Conservation (phyloP, 2,113 vertebrate genomes). For the Malaclemys terrapin region DNA sequence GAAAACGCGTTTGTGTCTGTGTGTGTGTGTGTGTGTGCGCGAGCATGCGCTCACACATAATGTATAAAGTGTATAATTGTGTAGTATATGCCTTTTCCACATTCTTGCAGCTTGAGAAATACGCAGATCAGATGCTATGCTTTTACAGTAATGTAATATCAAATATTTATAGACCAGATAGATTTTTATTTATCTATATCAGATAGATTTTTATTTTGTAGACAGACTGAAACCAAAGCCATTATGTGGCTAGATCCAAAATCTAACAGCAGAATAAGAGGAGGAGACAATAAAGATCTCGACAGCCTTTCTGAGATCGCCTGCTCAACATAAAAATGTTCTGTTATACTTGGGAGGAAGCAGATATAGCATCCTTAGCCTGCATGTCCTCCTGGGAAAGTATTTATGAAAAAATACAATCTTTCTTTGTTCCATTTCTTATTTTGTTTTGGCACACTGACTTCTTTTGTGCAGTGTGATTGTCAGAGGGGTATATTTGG, state of each 20-base stretch:
- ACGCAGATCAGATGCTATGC: neutral
- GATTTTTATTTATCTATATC: neutral
- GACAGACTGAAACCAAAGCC: neutral
- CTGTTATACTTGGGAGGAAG: neutral
- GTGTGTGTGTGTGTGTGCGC: neutral
- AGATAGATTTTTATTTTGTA: neutral
- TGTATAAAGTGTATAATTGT: neutral
- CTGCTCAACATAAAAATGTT: neutral
- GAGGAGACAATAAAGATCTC: neutral
- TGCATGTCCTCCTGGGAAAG: neutral
- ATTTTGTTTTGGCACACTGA: neutral
- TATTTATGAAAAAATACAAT: neutral
- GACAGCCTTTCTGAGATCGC: neutral
- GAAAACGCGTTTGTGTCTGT: neutral
- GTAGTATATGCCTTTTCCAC: neutral
- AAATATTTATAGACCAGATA: neutral
- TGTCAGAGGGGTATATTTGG: neutral
- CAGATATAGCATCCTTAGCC: neutral
- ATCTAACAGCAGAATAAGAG: neutral
- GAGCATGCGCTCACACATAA: neutral
- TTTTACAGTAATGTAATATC: neutral
- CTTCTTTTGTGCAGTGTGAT: neutral
- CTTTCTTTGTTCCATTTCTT: neutral
- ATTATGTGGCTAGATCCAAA: neutral
- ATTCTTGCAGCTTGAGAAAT: neutral